Evolutionary conservation across 2,888 invertebrate species (phyloP).

Genomic region (Orchesellides sinensis): DNA sequence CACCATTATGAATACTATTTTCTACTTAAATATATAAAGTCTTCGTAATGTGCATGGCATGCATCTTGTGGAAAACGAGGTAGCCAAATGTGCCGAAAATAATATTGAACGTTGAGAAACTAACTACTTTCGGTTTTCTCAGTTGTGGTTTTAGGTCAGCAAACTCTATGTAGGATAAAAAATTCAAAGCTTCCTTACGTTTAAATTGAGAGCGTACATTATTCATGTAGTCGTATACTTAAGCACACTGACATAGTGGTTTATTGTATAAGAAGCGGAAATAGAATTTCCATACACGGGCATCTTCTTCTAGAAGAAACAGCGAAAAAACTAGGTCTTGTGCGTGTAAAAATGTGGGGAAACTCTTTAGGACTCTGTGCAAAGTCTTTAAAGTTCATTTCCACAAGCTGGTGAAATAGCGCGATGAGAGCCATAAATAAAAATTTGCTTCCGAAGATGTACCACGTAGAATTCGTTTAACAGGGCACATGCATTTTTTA

Average conservation of each 20-base stretch:
- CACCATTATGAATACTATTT: slow-evolving; percentile 4
- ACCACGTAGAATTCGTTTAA: not conserved
- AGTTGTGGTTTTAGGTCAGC: slow-evolving; percentile 20
- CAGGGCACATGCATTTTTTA: not conserved
- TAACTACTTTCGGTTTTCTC: slow-evolving; percentile 12
- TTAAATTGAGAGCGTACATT: not conserved
- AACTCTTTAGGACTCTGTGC: not conserved
- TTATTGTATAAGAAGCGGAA: not conserved
- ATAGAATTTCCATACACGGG: slow-evolving; percentile 11
- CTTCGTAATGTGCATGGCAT: too few species aligned
- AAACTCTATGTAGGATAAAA: not conserved
- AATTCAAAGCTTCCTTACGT: not conserved
- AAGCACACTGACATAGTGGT: slow-evolving; percentile 5
- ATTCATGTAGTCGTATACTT: too few species aligned
- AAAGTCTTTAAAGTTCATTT: not conserved
- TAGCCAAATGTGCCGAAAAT: not conserved
- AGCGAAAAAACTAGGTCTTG: not conserved
- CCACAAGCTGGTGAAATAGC: not conserved
- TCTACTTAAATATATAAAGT: too few species aligned
- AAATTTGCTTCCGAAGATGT: slow-evolving; percentile 11
- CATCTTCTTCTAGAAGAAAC: not conserved
- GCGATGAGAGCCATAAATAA: not conserved
- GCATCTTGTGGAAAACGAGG: not conserved
- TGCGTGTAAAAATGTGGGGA: not conserved
- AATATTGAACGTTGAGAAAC: not conserved